Evolutionary conservation across 2,797 vertebrate genomes (phyloP), one percentile per base, ranked within the genome.

Genomic region (Coccyzus lansbergi): DNA sequence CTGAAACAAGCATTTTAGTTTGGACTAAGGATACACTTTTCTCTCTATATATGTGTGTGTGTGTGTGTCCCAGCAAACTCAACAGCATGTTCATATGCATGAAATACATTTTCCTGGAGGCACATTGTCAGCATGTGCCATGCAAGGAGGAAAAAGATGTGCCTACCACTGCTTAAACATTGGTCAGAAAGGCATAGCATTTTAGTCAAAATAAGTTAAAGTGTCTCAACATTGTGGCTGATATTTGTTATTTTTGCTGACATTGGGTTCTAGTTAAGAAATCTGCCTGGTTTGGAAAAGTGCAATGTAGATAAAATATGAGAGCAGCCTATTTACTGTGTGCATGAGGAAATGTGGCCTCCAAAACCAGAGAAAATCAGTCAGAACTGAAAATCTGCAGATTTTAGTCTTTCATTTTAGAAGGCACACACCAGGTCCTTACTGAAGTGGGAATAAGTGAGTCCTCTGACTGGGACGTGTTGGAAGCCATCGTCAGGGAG

Each of bases 71-170:
- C 83, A 74, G 83, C 80, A 93, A 92, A 93, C 89, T 86, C 77
- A 70, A 80, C 56, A 79, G 40, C 42, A 46, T 10, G 56, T 92
- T 90, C 52, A 40, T 79, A 70, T 79, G 85, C 72, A 93, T 84
- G 89, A 94, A 90, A 31, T 92, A 72, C 64, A 21, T 95, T 95
- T 94, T 95, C 67, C 92, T 93, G 77, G 56, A 95, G 87, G 83
- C 91, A 77, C 14, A 1, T 15, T 88, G 75, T 83, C 88, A 94
- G 78, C 46, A 6, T 63, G 60, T 74, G 71, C 58, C 46, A 49
- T 70, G 49, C 20, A 3, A 89, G 44, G 46, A 90, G n/a, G 20
- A 84, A 22, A 3, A 79, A 79, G 59, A 86, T 74, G 29, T 93
- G 80, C 77, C 83, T 92, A 60, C 36, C 44, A 40, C 55, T 70